Conservation (phyloP, 2,888 invertebrate genomes). For the Parapristionchus giblindavisi region DNA sequence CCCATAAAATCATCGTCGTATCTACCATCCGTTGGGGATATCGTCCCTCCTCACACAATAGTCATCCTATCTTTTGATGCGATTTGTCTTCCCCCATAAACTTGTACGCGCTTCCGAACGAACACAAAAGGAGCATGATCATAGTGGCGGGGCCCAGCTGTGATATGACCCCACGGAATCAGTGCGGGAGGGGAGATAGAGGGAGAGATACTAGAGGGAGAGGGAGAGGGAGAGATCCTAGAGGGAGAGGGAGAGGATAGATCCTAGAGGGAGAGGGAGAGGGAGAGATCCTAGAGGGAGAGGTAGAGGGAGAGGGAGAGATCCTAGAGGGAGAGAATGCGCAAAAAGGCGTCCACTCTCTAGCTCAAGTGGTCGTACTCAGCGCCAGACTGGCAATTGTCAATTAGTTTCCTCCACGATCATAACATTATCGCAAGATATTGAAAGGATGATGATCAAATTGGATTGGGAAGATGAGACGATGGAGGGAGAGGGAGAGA, state of each 20-base stretch:
- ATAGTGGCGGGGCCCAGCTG: constrained; percentile 6
- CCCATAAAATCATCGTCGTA: too few species aligned
- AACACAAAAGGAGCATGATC: not conserved
- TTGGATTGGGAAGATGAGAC: too few species aligned
- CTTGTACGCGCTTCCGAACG: constrained; percentile 7
- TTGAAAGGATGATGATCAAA: not conserved
- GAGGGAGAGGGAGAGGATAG: not conserved
- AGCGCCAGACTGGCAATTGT: constrained; percentile 21
- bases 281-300: not conserved
- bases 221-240: constrained; percentile 5
- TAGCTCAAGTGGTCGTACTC: not conserved
- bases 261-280: too few species aligned
- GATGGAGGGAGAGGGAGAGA: not conserved
- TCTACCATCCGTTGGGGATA: too few species aligned
- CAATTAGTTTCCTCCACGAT: not conserved
- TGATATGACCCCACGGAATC: constrained; percentile 30
- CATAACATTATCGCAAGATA: constrained; percentile 25
- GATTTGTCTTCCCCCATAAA: too few species aligned
- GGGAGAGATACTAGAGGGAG: too few species aligned
- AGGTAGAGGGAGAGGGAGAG: not conserved
- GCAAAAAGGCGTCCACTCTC: not conserved
- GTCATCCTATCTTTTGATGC: too few species aligned
- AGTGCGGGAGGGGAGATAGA: too few species aligned
- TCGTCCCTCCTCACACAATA: too few species aligned
- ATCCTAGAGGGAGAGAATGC: not conserved